Evolutionary conservation across 2,113 vertebrate genomes (phyloP).

Genomic region (Verasper variegatus): DNA sequence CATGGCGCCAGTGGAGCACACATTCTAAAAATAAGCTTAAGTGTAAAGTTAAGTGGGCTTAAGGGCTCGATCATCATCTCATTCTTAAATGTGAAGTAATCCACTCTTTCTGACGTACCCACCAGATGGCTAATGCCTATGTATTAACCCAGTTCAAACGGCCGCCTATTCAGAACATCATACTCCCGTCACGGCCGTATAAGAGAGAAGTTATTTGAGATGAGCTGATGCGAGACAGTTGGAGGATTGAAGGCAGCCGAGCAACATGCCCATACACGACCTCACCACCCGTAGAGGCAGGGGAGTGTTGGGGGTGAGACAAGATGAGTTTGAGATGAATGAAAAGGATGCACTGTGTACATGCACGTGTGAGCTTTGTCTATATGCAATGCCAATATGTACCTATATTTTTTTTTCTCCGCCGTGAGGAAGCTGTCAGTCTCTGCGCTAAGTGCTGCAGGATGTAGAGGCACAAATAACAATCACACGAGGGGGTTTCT

Average conservation of each 20-base stretch:
- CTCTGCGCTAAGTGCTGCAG: background rate
- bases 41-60: background rate
- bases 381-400: conserved; percentile 28
- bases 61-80: conserved; percentile 30
- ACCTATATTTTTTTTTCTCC: background rate
- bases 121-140: conserved; percentile 55
- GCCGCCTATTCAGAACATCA: conserved; percentile 37
- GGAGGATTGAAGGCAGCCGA: conserved; percentile 15
- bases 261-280: background rate
- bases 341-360: conserved; percentile 23
- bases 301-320: background rate
- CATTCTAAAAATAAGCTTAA: too few species aligned
- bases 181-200: conserved; percentile 6
- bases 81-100: conserved; percentile 31
- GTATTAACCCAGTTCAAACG: conserved; percentile 49
- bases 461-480: background rate
- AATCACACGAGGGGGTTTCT: background rate
- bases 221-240: conserved; percentile 28
- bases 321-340: conserved; percentile 3
- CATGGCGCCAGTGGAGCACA: background rate
- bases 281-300: background rate
- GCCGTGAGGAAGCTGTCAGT: conserved; percentile 22
- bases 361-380: background rate
- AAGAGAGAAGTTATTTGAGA: conserved; percentile 41
- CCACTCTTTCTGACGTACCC: conserved; percentile 26